Conservation (phyloP, 2,888 invertebrate species). For the Amiota minor region DNA sequence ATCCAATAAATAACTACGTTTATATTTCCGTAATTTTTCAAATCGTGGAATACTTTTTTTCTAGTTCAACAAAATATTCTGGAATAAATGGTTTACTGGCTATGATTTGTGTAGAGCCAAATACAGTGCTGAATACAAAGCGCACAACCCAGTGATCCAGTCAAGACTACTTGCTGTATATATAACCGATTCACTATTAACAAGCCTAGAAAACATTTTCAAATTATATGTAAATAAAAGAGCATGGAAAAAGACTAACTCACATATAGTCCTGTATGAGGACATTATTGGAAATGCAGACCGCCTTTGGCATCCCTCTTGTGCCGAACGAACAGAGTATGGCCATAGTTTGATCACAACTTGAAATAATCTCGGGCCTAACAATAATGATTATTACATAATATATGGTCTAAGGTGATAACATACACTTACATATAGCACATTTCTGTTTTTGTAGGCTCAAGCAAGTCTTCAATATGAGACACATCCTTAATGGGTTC, state of each 20-base stretch:
- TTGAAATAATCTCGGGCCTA: slow-evolving; percentile 53
- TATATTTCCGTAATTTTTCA: background rate
- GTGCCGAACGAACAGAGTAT: slow-evolving; percentile 67
- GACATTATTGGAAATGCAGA: slow-evolving; percentile 56
- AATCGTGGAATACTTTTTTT: slow-evolving; percentile 57
- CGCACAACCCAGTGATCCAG: slow-evolving; percentile 57
- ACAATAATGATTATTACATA: background rate
- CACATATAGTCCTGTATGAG: slow-evolving; percentile 46
- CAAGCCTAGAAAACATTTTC: slow-evolving; percentile 36
- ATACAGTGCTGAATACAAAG: slow-evolving; percentile 48
- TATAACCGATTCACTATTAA: slow-evolving; percentile 45
- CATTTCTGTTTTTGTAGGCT: slow-evolving; percentile 50
- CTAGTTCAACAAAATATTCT: slow-evolving; percentile 55
- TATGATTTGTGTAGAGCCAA: slow-evolving; percentile 54
- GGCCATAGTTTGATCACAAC: slow-evolving; percentile 54
- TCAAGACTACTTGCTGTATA: slow-evolving; percentile 56
- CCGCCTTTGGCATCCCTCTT: slow-evolving; percentile 63
- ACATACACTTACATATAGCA: slow-evolving; percentile 46
- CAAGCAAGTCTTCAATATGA: slow-evolving; percentile 51
- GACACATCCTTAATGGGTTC: slow-evolving; percentile 48
- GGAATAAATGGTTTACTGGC: slow-evolving; percentile 54
- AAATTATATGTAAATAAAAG: background rate
- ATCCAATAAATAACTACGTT: too few species aligned
- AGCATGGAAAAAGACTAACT: slow-evolving; percentile 3
- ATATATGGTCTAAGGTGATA: background rate